Base-by-base conservation (phyloP, 2,797 vertebrate genomes). In the Gymnoscopelus braueri region DNA sequence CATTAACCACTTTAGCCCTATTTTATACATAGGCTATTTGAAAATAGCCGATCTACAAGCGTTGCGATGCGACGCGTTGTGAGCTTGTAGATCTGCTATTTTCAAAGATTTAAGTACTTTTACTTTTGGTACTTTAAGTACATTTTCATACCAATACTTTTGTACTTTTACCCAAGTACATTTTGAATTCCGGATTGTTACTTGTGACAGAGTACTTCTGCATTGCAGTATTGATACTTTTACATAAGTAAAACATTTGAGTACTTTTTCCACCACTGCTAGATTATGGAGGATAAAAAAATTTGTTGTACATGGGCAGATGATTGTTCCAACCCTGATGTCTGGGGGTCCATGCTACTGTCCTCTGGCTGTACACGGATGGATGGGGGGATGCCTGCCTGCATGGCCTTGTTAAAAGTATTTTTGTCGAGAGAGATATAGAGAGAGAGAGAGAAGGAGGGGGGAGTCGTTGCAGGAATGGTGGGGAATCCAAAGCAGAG, bases 401-500 rank as follows among this genome's bases (percentile, higher is more conserved):
- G 26, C 26, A 29, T 29, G 26, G 26, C 47, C 67, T 69, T 71
- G 70, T 77, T 74, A 15, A 39, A 74, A 66, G 60, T 60, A 65
- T 82, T 72, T 72, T 23, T 62, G 7, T 23, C 29, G 35, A 24
- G 61, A 64, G 52, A 53, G 10, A 3, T 24, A 50, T 15, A 24
- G 55, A 35, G 53, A 52, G 35, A 59, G 54, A 63, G 24, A 71
- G 26, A 29, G 26, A 29, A 29, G 26, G 3, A 29, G 26, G 26
- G 26, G 26, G 26, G 26, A 4, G 26, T 3, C 2, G 26, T 29
- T 2, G 26, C 26, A 29, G 26, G 26, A 4, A 72, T 78, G 66
- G 64, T 71, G 73, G 19, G 19, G 19, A 81, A 78, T 57, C 69
- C 68, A 35, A 19, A 71, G 79, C 74, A 84, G 75, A 74, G 39